A percentile compares a stretch with the other conserved stretches of the same genome.
Evolutionary conservation across 2,888 invertebrate genomes (phyloP).

Genomic region (Ganaspis brasiliensis): DNA sequence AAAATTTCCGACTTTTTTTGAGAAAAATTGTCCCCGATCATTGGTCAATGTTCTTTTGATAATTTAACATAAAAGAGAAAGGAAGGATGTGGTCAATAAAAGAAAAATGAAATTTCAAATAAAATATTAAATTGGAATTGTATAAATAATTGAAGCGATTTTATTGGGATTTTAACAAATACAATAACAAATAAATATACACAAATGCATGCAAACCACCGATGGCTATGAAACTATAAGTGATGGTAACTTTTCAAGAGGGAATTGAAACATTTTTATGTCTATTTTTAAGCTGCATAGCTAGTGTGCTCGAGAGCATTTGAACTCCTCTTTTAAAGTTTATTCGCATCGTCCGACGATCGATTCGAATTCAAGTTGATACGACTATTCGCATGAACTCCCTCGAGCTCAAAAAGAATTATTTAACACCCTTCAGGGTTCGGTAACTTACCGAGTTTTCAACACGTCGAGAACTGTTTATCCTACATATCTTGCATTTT

Average conservation of each 20-base stretch:
- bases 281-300: conserved; percentile 27
- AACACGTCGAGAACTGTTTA: background rate
- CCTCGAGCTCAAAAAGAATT: conserved; percentile 5
- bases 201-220: background rate
- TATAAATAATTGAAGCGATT: background rate
- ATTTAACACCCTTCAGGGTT: conserved; percentile 21
- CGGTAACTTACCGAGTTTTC: background rate
- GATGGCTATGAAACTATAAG: background rate
- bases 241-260: conserved; percentile 24
- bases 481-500: background rate
- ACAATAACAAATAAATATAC: background rate
- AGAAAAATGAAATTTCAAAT: no score
- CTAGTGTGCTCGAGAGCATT: conserved; percentile 13
- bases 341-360: conserved; percentile 26
- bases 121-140: no score
- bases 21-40: no score
- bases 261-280: conserved; percentile 19
- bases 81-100: no score
- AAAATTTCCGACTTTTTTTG: background rate
- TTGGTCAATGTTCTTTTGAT: no score
- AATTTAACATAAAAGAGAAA: no score
- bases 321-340: conserved; percentile 28
- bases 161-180: background rate
- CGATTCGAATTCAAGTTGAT: conserved; percentile 31
- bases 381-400: conserved; percentile 21